Percentiles rank a stretch among this genome's conserved stretches.
Conservation (phyloP, 2,888 invertebrate species). For the Ypsolopha scabrella region DNA sequence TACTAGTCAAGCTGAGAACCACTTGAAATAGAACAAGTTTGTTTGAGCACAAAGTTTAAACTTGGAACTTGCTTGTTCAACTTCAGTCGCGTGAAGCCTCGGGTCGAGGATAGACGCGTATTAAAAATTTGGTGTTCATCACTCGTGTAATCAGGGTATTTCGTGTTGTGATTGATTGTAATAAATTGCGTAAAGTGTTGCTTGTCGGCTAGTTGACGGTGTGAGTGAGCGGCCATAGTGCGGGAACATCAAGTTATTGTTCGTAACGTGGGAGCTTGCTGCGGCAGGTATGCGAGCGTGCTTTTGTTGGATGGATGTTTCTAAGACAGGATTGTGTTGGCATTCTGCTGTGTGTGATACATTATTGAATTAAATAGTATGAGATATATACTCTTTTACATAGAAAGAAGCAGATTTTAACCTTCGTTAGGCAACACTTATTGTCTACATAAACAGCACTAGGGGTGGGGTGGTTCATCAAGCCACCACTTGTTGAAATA, state of each 20-base stretch:
- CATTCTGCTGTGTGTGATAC: too few relatives aligned
- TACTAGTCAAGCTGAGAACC: slow-evolving; percentile 18
- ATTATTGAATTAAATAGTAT: too few relatives aligned
- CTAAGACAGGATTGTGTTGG: too few relatives aligned
- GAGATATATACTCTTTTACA: too few relatives aligned
- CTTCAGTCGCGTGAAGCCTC: slow-evolving; percentile 31
- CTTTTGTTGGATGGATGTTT: slow-evolving; percentile 16
- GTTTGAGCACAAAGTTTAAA: not conserved
- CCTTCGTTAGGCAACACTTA: too few relatives aligned
- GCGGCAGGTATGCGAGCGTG: slow-evolving; percentile 35
- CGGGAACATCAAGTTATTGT: slow-evolving; percentile 13
- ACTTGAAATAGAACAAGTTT: slow-evolving; percentile 25
- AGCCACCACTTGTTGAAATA: too few relatives aligned
- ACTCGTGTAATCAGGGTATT: slow-evolving; percentile 16
- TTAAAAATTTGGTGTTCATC: not conserved
- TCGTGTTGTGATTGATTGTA: not conserved
- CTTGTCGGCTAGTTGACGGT: slow-evolving; percentile 15
- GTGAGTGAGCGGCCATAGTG: slow-evolving; percentile 28
- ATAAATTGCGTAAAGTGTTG: not conserved
- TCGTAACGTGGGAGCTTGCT: slow-evolving; percentile 36
- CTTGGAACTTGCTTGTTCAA: not conserved
- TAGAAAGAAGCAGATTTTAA: too few relatives aligned
- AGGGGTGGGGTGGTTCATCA: too few relatives aligned
- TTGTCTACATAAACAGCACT: too few relatives aligned
- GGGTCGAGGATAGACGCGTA: slow-evolving; percentile 17